Conservation (phyloP, 2,888 invertebrate genomes). For the Dicranocentrus wangi region DNA sequence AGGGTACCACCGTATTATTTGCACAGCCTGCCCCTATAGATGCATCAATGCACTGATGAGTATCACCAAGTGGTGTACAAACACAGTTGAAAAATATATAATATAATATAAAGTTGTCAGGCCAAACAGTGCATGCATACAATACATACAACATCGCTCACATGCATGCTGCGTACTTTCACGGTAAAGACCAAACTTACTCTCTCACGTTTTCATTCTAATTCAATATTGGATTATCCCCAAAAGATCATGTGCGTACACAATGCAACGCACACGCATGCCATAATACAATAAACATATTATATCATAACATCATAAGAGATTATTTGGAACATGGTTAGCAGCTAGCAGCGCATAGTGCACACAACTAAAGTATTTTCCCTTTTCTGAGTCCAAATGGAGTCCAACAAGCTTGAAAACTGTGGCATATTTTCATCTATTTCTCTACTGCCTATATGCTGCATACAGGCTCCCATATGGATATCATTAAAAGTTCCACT, state of each 20-base stretch:
- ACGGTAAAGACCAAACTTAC: constrained; percentile 9
- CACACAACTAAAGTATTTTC: constrained; percentile 39
- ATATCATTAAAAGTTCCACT: background rate
- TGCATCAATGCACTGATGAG: constrained; percentile 24
- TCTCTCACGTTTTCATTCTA: constrained; percentile 44
- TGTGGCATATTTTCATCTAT: too few species aligned
- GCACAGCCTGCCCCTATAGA: too few species aligned
- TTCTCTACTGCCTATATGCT: too few species aligned
- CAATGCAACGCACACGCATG: constrained; percentile 54
- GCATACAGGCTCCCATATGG: too few species aligned
- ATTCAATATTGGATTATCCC: constrained; percentile 61
- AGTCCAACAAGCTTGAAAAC: too few species aligned
- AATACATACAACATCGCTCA: constrained; percentile 27
- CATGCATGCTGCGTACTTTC: too few species aligned
- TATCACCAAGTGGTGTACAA: constrained; percentile 43
- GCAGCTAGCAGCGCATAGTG: constrained; percentile 45
- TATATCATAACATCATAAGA: constrained; percentile 48
- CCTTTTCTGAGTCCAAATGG: constrained; percentile 27
- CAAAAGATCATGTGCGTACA: constrained; percentile 46
- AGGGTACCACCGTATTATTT: too few species aligned
- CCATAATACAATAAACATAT: constrained; percentile 57
- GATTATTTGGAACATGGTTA: constrained; percentile 53
- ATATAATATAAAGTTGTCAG: constrained; percentile 26
- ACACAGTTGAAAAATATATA: constrained; percentile 47
- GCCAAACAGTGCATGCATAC: background rate